Conservation (phyloP, 2,888 invertebrate genomes). For the Omphaloscelis lunosa region DNA sequence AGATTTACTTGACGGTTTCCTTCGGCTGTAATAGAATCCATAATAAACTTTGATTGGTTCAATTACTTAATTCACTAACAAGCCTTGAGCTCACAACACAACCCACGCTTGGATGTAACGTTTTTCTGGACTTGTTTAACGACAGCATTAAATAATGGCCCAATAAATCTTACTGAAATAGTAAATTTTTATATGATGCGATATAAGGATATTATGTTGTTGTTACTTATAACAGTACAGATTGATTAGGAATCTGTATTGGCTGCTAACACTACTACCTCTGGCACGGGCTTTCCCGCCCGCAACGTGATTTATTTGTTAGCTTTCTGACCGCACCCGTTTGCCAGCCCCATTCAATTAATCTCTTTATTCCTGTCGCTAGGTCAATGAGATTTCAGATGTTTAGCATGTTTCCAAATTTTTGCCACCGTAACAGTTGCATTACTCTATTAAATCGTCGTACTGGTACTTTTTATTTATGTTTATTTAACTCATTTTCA, state of each 20-base stretch:
- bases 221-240: neutral
- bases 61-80: constrained; percentile 80
- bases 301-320: constrained; percentile 71
- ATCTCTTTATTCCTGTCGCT: constrained; percentile 64
- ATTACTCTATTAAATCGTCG: constrained; percentile 10
- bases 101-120: constrained; percentile 70
- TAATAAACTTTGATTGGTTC: constrained; percentile 79
- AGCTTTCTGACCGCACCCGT: constrained; percentile 68
- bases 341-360: constrained; percentile 69
- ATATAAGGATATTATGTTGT: neutral
- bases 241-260: constrained; percentile 33
- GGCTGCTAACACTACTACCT: constrained; percentile 13
- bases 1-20: constrained; percentile 72
- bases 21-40: constrained; percentile 64
- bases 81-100: constrained; percentile 70
- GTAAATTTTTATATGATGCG: neutral
- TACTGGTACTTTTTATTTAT: neutral
- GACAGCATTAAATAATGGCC: constrained; percentile 55
- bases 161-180: constrained; percentile 47
- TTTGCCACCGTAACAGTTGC: constrained; percentile 10
- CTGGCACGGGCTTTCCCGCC: constrained; percentile 25
- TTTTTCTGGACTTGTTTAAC: constrained; percentile 66
- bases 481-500: neutral
- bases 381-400: constrained; percentile 62
- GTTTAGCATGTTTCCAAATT: constrained; percentile 36